These are phyloP conservation scores for Motacilla tschutschensis DNA, from an alignment of 2,113 vertebrate species.

Conservation along the genomic window DNA sequence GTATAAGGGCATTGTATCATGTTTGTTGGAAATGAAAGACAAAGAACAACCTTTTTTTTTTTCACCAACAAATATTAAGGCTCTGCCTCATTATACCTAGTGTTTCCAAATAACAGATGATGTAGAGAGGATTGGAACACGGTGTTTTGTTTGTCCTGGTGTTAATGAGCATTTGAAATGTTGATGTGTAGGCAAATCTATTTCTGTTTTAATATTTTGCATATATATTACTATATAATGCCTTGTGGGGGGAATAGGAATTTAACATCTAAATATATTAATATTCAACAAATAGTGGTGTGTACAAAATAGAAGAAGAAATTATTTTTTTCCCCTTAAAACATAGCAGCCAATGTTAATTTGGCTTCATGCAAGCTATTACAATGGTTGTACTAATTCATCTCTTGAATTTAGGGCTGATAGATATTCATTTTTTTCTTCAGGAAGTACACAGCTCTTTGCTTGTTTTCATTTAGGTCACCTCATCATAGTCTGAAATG, in stretches of 20 bases:
- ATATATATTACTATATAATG: constrained; percentile 59
- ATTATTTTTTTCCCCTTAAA: not conserved
- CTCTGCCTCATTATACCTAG: constrained; percentile 46
- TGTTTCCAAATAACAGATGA: constrained; percentile 41
- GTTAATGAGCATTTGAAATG: constrained; percentile 35
- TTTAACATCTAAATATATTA: constrained; percentile 48
- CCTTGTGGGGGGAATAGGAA: constrained; percentile 28
- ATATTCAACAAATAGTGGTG: constrained; percentile 34
- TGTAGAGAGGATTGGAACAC: constrained; percentile 9
- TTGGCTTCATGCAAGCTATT: not conserved
- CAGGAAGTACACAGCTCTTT: not conserved
- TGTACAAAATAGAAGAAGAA: not conserved
- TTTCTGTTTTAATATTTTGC: constrained; percentile 60
- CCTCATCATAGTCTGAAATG: not conserved
- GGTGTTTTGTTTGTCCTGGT: constrained; percentile 40
- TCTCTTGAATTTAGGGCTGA: not conserved
- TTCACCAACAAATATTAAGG: not conserved
- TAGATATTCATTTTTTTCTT: not conserved
- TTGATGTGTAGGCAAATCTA: constrained; percentile 54
- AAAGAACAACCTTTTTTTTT: not conserved
- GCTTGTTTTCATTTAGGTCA: not conserved
- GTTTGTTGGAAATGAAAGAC: not conserved
- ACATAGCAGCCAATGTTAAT: not conserved
- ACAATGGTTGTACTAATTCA: not conserved
- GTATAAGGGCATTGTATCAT: not conserved